phyloP scores from a whole-genome alignment of 1,140 invertebrate species.

The Cyrtorhinus lividipennis region DNA sequence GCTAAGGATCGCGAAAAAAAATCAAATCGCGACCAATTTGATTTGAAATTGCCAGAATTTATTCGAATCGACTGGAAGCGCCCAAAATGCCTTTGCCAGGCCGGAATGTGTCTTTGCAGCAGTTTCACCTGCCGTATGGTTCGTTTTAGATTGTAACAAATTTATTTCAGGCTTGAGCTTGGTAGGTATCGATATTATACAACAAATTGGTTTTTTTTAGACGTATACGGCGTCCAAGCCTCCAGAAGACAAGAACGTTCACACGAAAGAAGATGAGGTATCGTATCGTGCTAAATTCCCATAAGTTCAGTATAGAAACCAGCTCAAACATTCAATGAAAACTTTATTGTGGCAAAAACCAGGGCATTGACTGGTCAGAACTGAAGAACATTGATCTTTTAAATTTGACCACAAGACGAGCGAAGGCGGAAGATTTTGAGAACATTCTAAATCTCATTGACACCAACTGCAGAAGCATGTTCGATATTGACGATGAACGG shows the following conservation, averaged over 20 bases:
- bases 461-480: background rate
- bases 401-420: background rate
- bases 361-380: background rate
- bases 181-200: too few species aligned
- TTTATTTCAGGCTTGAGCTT: too few species aligned
- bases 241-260: background rate
- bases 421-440: background rate
- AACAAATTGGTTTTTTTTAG: background rate
- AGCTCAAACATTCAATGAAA: too few species aligned
- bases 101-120: background rate
- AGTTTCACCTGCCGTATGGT: background rate
- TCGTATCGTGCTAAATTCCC: too few species aligned
- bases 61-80: background rate
- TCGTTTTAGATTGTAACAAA: too few species aligned
- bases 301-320: too few species aligned
- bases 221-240: background rate
- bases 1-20: background rate
- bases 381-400: background rate
- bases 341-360: too few species aligned
- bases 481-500: background rate
- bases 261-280: background rate
- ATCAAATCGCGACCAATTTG: background rate
- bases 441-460: background rate
- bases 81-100: background rate
- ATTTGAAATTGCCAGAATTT: conserved; percentile 1